Evolutionary conservation across 2,797 vertebrate species (phyloP).

Genomic region (Heliangelus exortis): DNA sequence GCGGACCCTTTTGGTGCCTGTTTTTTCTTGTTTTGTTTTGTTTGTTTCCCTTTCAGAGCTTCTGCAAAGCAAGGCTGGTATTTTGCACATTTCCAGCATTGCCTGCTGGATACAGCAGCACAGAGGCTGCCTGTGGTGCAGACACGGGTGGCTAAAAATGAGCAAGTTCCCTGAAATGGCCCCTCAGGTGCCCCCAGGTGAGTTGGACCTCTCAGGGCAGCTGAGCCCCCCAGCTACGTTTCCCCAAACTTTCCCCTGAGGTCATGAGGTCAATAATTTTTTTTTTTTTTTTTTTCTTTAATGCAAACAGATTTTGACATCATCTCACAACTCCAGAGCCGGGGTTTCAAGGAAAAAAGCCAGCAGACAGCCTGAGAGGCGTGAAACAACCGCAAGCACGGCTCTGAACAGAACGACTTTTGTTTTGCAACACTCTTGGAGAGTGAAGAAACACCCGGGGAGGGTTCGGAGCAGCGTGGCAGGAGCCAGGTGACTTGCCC

Average conservation of each 20-base stretch:
- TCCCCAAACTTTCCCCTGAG: neutral
- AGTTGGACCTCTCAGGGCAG: neutral
- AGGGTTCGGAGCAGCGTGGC: neutral
- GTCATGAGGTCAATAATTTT: neutral
- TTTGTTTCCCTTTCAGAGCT: neutral
- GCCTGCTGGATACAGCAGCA: fast-evolving
- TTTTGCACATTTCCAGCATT: fast-evolving
- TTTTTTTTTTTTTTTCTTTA: neutral
- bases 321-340: neutral
- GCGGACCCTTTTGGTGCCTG: neutral
- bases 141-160: fast-evolving
- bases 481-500: neutral
- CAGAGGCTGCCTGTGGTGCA: fast-evolving
- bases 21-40: too few relatives aligned
- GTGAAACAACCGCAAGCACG: neutral
- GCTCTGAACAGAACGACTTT: neutral
- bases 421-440: neutral
- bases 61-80: fast-evolving
- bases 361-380: neutral
- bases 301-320: neutral
- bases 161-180: fast-evolving
- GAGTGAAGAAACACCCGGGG: neutral
- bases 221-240: fast-evolving
- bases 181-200: neutral
- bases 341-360: neutral